Evolutionary conservation across 1,140 invertebrate species (phyloP), one percentile per base, ranked within the genome.

Genomic region (Melipona quadrifasciata): DNA sequence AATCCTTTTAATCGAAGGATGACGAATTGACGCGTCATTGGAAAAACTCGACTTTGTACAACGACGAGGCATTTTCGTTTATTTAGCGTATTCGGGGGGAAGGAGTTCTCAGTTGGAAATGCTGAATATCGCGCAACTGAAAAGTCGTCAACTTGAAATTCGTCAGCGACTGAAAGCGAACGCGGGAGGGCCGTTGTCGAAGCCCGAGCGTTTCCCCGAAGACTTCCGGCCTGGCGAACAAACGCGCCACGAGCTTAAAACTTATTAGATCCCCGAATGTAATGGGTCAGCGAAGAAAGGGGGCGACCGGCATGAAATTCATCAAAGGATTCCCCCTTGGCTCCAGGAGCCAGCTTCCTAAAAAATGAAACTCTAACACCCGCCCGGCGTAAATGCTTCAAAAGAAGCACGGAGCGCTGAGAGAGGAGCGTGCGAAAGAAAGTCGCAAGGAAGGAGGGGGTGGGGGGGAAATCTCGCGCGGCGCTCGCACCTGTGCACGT

Each of bases 401-500:
- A 85, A 85, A 65, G 80, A 55, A 82, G 64, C 17, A 47, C 39
- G 8, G 47, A n/a, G 21, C 55, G 24, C 57, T 47, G 24, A 61
- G 21, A 61, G 21, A 58, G n/a, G 31, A 27, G 51, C 58, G 55
- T 12, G 47, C 8, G 31, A 53, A 75, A 82, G 79, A 82, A 75
- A 74, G 78, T 81, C 68, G 61, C 74, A 39, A 47, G 24, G 61
- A 65, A 80, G 47, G 64, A 27, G 55, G 76, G 82, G 47, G n/a
- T n/a, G n/a, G 51, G 73, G 19, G 31, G 67, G 53, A 79, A 84
- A 70, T 84, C 76, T 71, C 65, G 67, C 39, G 39, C 39, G 39
- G 39, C 39, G 76, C 19, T 64, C 27, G 67, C 76, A 84, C 82
- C 82, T 84, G 82, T 77, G 82, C 82, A 84, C 82, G 82, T 84